Conservation (phyloP, 2,888 invertebrate species). For the Vanessa cardui region DNA sequence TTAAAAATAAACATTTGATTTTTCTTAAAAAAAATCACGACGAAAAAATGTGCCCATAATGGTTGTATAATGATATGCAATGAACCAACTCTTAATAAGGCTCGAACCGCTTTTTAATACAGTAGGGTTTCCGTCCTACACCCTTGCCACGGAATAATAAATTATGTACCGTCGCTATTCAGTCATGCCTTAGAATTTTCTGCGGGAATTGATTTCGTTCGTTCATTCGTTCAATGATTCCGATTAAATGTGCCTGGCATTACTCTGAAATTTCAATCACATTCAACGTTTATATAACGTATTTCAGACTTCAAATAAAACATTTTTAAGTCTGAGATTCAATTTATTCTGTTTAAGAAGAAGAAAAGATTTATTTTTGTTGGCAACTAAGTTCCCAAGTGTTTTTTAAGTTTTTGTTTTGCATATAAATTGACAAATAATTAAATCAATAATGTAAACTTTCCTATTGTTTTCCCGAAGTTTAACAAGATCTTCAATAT, state of each 20-base stretch:
- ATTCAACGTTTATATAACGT: background rate
- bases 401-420: no score
- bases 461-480: no score
- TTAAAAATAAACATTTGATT: background rate
- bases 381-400: no score
- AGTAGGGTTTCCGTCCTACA: constrained; percentile 6
- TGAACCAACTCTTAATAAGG: constrained; percentile 2
- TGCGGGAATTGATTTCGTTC: constrained; percentile 9
- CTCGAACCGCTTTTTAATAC: constrained; percentile 9
- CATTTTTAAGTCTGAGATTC: background rate
- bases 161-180: constrained; percentile 20
- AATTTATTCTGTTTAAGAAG: background rate
- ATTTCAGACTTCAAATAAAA: background rate
- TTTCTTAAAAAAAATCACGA: background rate
- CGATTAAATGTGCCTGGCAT: background rate
- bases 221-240: background rate
- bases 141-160: constrained; percentile 20
- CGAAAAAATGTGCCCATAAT: background rate
- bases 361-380: background rate
- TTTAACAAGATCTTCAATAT: no score
- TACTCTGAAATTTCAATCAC: background rate
- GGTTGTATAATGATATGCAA: constrained; percentile 12
- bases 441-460: no score
- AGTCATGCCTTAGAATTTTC: constrained; percentile 23
- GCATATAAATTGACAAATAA: no score